Conservation (phyloP, 2,113 vertebrate species). For the Chitala chitala region DNA sequence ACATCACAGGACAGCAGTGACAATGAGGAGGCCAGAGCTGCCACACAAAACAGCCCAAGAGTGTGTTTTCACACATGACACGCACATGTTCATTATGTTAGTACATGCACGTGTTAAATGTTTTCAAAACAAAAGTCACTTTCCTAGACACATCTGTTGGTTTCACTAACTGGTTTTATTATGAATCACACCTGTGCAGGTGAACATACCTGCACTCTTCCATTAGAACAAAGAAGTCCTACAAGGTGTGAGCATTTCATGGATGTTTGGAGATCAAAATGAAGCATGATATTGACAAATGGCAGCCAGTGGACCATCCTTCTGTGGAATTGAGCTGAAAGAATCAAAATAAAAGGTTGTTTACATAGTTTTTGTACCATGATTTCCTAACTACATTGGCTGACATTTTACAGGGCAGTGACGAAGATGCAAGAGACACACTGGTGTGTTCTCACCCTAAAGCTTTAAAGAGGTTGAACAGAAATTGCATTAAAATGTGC, state of each 20-base stretch:
- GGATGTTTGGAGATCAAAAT: slow-evolving; percentile 49
- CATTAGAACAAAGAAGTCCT: slow-evolving; percentile 33
- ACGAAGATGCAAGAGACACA: slow-evolving; percentile 25
- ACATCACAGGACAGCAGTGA: too few relatives aligned
- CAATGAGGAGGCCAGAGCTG: too few relatives aligned
- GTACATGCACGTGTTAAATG: too few relatives aligned
- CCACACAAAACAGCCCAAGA: too few relatives aligned
- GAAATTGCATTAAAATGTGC: too few relatives aligned
- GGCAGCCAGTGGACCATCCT: slow-evolving; percentile 37
- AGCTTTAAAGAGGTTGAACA: too few relatives aligned
- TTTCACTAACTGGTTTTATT: too few relatives aligned
- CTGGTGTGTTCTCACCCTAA: too few relatives aligned
- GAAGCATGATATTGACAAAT: slow-evolving; percentile 44
- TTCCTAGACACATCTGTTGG: too few relatives aligned
- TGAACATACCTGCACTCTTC: slow-evolving; percentile 28
- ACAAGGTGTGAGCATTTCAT: slow-evolving; percentile 40
- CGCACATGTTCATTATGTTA: too few relatives aligned
- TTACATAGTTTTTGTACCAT: slow-evolving; percentile 50
- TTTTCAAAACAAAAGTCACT: too few relatives aligned
- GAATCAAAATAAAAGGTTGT: slow-evolving; percentile 45
- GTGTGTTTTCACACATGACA: too few relatives aligned
- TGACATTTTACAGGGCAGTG: slow-evolving; percentile 37
- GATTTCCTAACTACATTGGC: slow-evolving; percentile 40
- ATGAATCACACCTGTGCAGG: slow-evolving; percentile 39
- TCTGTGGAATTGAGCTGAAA: slow-evolving; percentile 27